Base-by-base conservation (phyloP, 2,888 invertebrate species). In the Serripes groenlandicus region DNA sequence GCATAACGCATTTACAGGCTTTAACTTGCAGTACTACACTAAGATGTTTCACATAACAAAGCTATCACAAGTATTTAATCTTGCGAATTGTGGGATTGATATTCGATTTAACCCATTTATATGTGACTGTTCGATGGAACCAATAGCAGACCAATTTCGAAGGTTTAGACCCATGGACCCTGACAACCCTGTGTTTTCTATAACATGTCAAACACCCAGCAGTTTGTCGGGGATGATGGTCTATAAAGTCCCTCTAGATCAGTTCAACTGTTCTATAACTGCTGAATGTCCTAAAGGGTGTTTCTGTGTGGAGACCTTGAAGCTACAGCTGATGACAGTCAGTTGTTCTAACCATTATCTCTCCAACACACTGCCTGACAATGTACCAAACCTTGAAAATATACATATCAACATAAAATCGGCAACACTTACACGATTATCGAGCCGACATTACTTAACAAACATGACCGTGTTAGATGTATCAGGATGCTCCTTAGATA, bases 101-200 rank as follows among this genome's bases (percentile, higher is more conserved):
- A 0, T 70, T 0, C 32, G 83, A 34, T 83, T 83, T 69, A 83
- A 83, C 54, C 83, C 79, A n/a, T 70, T 83, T 28, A 69, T 79
- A 15, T 83, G 83, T 70, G 83, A 83, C 54, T 83, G 83, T 73
- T n/a, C 7, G 21, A 60, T 83, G 42, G 79, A 69, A 49, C 21
- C 18, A 7, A 11, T 76, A n/a, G 79, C 79, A 1, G 26, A 42
- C 34, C 4, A 37, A 1, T 23, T 83, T 4, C 23, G 30, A n/a
- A 15, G 18, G 26, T 79, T 74, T 42, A 30, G 66, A 37, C 18
- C 15, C 0, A 79, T 79, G 69, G 79, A 79, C 28, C 76, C 76
- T 3, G 66, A 76, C 52, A 77, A 76, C 35, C 76, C 83, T 18
- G 35, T 79, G 15, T 83, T 83, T 70, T 64, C 73, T 23, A 58